Conservation (phyloP, 2,113 vertebrate species). For the Mionectes macconnelli region DNA sequence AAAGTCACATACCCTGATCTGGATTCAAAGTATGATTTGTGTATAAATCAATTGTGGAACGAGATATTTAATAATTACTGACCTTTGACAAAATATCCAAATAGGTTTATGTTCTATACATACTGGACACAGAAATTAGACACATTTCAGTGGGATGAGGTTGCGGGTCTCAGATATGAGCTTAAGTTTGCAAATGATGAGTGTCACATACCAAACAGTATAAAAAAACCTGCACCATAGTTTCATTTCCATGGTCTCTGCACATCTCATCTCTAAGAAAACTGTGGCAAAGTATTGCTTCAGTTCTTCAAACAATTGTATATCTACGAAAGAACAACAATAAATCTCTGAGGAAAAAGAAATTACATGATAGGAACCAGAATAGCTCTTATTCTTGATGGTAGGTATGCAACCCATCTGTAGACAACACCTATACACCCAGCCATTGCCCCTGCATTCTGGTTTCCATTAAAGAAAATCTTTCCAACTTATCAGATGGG, state of each 20-base stretch:
- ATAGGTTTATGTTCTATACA: not conserved
- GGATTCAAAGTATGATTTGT: not conserved
- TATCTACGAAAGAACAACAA: not conserved
- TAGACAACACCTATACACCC: not conserved
- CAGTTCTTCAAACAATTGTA: not conserved
- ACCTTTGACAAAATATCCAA: not conserved
- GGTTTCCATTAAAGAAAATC: not conserved
- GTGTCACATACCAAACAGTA: not conserved
- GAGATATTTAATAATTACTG: not conserved
- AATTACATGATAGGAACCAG: not conserved
- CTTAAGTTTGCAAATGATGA: not conserved
- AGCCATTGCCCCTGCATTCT: not conserved
- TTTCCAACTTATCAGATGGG: rapidly evolving
- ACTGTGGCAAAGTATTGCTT: not conserved
- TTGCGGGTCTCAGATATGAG: not conserved
- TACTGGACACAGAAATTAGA: not conserved
- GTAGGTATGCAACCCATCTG: not conserved
- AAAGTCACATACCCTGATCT: not conserved
- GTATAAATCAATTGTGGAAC: not conserved
- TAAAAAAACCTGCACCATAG: not conserved
- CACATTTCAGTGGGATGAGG: not conserved
- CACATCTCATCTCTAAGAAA: not conserved
- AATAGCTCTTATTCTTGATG: not conserved
- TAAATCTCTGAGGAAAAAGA: not conserved
- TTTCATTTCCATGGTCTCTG: not conserved